Conservation (phyloP, 1,140 invertebrate species). For the Atta texana region DNA sequence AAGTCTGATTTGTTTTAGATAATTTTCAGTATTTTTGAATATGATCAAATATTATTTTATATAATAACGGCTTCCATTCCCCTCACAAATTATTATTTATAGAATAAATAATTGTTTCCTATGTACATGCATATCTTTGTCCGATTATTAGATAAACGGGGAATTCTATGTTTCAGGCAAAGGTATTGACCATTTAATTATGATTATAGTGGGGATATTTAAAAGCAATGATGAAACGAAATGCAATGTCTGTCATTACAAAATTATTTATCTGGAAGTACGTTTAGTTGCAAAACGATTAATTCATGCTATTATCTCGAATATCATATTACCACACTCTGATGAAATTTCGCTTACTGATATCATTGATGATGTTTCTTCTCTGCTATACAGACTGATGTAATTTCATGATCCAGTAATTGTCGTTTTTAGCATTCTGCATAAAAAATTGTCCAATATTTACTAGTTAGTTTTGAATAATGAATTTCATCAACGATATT, state of each 20-base stretch:
- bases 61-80: background rate
- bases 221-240: constrained; percentile 83
- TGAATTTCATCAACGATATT: no score
- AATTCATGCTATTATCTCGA: constrained; percentile 15
- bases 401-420: no score
- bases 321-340: constrained; percentile 74
- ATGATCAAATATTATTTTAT: background rate
- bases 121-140: background rate
- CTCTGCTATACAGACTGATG: background rate
- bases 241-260: constrained; percentile 81
- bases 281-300: constrained; percentile 67
- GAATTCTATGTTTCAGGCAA: constrained; percentile 81
- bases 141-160: constrained; percentile 3
- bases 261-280: constrained; percentile 86
- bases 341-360: constrained; percentile 47
- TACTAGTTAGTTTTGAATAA: no score
- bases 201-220: constrained; percentile 75
- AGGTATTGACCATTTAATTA: constrained; percentile 76
- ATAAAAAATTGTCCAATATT: no score
- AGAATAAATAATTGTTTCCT: background rate
- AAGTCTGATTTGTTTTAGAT: constrained; percentile 11
- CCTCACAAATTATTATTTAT: constrained; percentile 4
- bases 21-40: constrained; percentile 20
- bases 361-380: constrained; percentile 17
- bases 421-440: no score